Conservation (phyloP, 2,797 vertebrate genomes). For the Microctenopoma stevenorrisi region DNA sequence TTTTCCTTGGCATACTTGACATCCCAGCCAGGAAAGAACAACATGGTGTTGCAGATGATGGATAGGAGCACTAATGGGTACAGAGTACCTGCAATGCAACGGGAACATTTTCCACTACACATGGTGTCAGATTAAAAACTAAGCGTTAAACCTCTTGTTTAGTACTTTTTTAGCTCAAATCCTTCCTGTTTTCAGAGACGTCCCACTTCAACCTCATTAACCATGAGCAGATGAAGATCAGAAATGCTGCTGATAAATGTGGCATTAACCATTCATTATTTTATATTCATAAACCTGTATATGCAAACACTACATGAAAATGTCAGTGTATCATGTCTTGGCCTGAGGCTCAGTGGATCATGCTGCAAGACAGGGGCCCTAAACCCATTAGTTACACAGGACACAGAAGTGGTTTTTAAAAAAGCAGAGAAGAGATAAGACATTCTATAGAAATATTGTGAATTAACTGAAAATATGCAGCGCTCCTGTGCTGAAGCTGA, state of each 20-base stretch:
- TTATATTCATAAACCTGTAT: too few species aligned
- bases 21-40: slow-evolving; percentile 84
- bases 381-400: too few species aligned
- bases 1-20: slow-evolving; percentile 67
- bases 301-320: too few species aligned
- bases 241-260: slow-evolving; percentile 2
- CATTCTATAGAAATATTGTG: too few species aligned
- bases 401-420: too few species aligned
- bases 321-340: too few species aligned
- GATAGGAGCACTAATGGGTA: slow-evolving; percentile 80
- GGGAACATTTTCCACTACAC: slow-evolving; percentile 85
- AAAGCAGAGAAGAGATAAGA: too few species aligned
- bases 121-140: slow-evolving; percentile 60
- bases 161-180: background rate
- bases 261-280: background rate
- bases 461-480: too few species aligned
- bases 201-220: background rate
- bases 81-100: slow-evolving; percentile 75
- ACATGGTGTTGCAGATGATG: slow-evolving; percentile 83
- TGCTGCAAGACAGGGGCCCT: too few species aligned
- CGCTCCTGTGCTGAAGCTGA: too few species aligned
- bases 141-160: background rate
- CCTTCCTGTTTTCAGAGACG: slow-evolving; percentile 45
- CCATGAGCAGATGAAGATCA: background rate
- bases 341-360: too few species aligned